These are phyloP conservation scores for Pycnonotus jocosus DNA, from an alignment of 2,113 vertebrate species.

Conservation along the genomic window DNA sequence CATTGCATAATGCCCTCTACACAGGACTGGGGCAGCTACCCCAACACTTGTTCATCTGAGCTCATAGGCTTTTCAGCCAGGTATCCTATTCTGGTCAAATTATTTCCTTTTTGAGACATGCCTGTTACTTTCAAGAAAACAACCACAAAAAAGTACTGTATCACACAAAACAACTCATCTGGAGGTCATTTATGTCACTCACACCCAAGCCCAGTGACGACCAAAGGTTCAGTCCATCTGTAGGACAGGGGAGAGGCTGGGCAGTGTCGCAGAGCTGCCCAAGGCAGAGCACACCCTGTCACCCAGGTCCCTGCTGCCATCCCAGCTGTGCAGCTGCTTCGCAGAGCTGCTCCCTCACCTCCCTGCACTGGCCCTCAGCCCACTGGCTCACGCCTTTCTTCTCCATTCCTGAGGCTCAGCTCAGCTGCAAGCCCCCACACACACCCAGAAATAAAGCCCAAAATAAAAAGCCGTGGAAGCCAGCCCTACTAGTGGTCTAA, in stretches of 20 bases:
- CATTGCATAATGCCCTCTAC: neutral
- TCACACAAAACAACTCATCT: neutral
- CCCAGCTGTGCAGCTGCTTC: neutral
- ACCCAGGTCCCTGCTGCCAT: neutral
- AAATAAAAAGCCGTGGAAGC: neutral
- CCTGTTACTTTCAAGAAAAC: neutral
- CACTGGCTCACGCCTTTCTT: neutral
- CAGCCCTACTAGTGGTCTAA: neutral
- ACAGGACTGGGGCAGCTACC: neutral
- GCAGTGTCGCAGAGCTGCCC: neutral
- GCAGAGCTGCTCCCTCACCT: neutral
- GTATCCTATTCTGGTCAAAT: neutral
- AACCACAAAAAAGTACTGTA: neutral
- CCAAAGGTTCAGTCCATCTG: neutral
- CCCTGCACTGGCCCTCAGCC: neutral
- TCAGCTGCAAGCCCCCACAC: neutral
- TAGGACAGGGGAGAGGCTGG: accelerated
- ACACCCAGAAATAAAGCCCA: neutral
- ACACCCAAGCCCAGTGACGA: accelerated
- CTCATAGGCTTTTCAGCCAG: neutral
- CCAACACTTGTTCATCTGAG: neutral
- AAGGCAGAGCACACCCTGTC: neutral
- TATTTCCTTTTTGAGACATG: neutral
- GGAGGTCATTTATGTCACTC: neutral
- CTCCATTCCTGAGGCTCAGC: neutral